Evolutionary conservation across 92 coral and sea anemone genomes (phyloP), one percentile per base, ranked within the genome.

Genomic region (Montipora capitata): DNA sequence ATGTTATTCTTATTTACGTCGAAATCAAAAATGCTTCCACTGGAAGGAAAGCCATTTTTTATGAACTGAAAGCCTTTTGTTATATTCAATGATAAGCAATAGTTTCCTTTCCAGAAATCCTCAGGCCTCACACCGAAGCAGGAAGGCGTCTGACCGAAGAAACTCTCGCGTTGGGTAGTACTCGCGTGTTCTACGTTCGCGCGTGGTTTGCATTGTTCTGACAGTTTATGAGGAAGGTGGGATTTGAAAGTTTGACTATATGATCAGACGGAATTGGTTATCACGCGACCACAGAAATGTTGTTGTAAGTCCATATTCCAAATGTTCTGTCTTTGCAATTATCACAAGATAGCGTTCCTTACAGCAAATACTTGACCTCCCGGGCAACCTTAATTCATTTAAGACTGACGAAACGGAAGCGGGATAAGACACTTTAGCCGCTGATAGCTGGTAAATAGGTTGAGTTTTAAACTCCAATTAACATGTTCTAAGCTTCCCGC

Each of bases 361-460:
- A 39, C 10, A 51, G 77, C 52, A 54, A 81, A 81, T 69, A 68
- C 77, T 81, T 81, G 85, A 81, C 85, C 85, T 81, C 54, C 77
- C 65, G 11, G 57, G 54, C 27, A 52, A 43, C 68, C 77, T 27
- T 44, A 52, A 56, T 68, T 68, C 85, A 68, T 54, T 68, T 68
- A 15, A 4, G 68, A 35, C 58, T 69, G 66, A 52, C 40, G 3
- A 40, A 68, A 57, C 70, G 85, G 76, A 81, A 54, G 54, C 66
- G 68, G 75, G 40, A 40, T 14, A 61, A 78, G 80, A 76, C 45
- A 17, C 11, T 59, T 44, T 48, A 58, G 39, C 17, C 13, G 49
- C 11, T 79, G 56, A 35, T 79, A 63, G 76, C 51, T 62, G 77
- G 85, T 81, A 38, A 38, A 56, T 16, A 64, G 44, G 85, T 69